phyloP scores from a whole-genome alignment of 2,888 invertebrate species.

The Andrena haemorrhoa region DNA sequence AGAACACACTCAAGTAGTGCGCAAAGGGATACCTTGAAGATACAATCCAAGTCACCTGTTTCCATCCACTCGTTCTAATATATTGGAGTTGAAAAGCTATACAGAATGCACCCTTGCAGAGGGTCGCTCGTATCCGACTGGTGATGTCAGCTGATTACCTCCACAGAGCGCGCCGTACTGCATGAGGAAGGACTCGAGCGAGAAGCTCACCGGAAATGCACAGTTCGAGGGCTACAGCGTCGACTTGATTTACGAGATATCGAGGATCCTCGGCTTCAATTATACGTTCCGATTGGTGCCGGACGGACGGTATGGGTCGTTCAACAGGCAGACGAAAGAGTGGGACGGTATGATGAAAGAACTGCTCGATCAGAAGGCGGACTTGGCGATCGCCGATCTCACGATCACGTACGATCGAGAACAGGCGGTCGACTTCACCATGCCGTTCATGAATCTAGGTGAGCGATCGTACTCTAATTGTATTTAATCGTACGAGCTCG shows the following conservation, averaged over 20 bases:
- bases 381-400: constrained; percentile 98
- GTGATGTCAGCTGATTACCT: constrained; percentile 50
- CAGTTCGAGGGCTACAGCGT: constrained; percentile 98
- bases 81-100: no score
- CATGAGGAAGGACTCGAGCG: constrained; percentile 95
- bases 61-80: no score
- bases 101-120: no score
- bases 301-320: constrained; percentile 94
- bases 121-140: constrained; percentile 7
- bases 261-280: constrained; percentile 94
- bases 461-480: constrained; percentile 66
- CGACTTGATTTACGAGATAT: constrained; percentile 97
- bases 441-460: constrained; percentile 98
- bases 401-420: constrained; percentile 99
- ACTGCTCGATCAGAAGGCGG: constrained; percentile 95
- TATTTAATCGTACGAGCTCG: constrained; percentile 26
- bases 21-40: no score
- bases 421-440: constrained; percentile 90
- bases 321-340: constrained; percentile 93
- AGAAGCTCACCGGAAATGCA: constrained; percentile 94
- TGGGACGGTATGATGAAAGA: constrained; percentile 97
- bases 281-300: constrained; percentile 94
- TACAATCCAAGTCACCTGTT: no score
- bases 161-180: constrained; percentile 97
- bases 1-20: no score